Base-by-base conservation (phyloP, 1,140 invertebrate genomes). In the Ceratoteleas bidentatus region DNA sequence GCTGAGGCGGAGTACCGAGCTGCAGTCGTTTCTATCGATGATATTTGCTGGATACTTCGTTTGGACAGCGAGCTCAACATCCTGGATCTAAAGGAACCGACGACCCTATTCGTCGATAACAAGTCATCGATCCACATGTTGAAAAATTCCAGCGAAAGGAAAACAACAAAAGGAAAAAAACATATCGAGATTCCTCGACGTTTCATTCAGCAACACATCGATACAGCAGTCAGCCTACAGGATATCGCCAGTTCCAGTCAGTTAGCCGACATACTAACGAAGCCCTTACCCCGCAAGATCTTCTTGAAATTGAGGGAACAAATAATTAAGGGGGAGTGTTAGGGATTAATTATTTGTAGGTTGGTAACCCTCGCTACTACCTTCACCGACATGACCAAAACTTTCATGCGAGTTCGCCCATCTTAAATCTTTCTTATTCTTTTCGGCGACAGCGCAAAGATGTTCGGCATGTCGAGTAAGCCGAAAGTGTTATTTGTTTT, bases 1-100 rank as follows among this genome's bases (percentile, higher is more conserved):
- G 78, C 81, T 0, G 74, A 85, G 56, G 74, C 84, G 1, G 82
- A 85, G 57, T 86, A 84, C 54, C 60, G 81, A 50, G 84, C 84
- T 10, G 49, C 13, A 34, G 52, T 54, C 6, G 8, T 10, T 33
- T 7, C 49, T 5, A 52, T 52, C 7, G 15, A 52, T 15, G 10
- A 52, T 15, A 52, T 52, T 10, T 52, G 49, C 49, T 52, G 49
- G 49, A 36, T 36, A 36, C 34, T 4, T 36, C 34, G 34, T 9
- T 10, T 52, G 49, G 6, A 10, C 15, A 52, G 49, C 13, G 49
- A 52, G 10, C 49, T 52, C 3, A 3, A 15, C 4, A 14, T 52
- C 6, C 24, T 52, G 49, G 49, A 52, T 15, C 6, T 14, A 15
- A 36, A 9, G 3, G 10, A 14, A 16, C 49, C 7, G 3, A 16